Conservation (phyloP, 1,140 invertebrate genomes). For the Araneus ventricosus region DNA sequence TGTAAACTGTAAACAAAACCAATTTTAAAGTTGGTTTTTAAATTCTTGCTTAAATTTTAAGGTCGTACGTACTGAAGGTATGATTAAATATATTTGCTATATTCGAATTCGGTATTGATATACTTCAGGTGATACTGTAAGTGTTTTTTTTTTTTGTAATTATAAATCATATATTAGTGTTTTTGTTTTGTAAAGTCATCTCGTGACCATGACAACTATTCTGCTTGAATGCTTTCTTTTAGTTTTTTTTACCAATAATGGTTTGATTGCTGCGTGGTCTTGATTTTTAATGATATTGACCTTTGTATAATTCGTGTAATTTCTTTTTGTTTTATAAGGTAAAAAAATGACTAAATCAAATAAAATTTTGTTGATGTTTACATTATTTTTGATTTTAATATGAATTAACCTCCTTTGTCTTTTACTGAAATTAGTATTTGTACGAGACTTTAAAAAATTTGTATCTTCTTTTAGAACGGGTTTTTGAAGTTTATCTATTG, state of each 20-base stretch:
- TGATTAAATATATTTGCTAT: no score
- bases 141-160: no score
- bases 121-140: no score
- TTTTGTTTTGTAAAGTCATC: conserved; percentile 13
- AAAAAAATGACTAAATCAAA: neutral
- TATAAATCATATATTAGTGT: no score
- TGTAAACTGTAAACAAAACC: no score
- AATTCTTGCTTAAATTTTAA: no score
- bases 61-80: no score
- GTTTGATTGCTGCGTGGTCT: neutral
- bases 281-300: neutral
- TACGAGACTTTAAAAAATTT: neutral
- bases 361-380: neutral
- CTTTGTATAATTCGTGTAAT: neutral
- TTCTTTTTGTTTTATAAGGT: neutral
- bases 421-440: neutral
- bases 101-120: no score
- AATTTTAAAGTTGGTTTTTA: no score
- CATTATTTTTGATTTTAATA: neutral
- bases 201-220: conserved; percentile 44
- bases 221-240: neutral
- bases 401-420: neutral
- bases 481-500: neutral
- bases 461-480: neutral
- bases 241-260: no score